Percentiles rank a stretch among this genome's conserved stretches.
These are phyloP conservation scores for Leucophenga maculata DNA, from an alignment of 2,888 invertebrate genomes.

Conservation along the genomic window DNA sequence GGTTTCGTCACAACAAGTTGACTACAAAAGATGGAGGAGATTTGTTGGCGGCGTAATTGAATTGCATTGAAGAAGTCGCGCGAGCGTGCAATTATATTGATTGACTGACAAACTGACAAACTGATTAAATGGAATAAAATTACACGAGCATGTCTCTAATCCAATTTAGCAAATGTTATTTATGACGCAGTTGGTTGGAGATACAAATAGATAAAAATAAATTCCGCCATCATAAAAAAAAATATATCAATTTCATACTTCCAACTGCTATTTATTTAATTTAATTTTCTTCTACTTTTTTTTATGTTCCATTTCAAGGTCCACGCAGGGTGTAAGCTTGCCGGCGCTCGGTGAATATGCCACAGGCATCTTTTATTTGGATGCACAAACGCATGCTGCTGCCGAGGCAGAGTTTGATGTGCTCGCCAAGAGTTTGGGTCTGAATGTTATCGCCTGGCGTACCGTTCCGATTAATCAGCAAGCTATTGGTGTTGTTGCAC, in stretches of 20 bases:
- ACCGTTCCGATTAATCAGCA: slow-evolving; percentile 90
- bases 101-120: background rate
- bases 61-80: slow-evolving; percentile 5
- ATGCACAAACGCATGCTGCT: slow-evolving; percentile 84
- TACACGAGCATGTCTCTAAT: background rate
- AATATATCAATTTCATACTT: background rate
- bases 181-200: slow-evolving; percentile 6
- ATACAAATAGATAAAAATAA: background rate
- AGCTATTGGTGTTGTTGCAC: slow-evolving; percentile 92
- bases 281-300: background rate
- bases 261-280: background rate
- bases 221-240: background rate
- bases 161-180: slow-evolving; percentile 7
- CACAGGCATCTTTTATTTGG: slow-evolving; percentile 96
- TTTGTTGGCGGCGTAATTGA: slow-evolving; percentile 1
- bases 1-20: background rate
- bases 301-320: slow-evolving; percentile 74
- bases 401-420: slow-evolving; percentile 86
- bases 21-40: too few species aligned
- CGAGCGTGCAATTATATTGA: background rate
- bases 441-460: slow-evolving; percentile 94
- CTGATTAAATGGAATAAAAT: background rate
- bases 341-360: slow-evolving; percentile 94
- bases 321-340: slow-evolving; percentile 84
- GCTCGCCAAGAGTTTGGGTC: slow-evolving; percentile 84